A percentile compares a stretch with the other conserved stretches of the same genome.
Conservation (phyloP, 2,797 vertebrate genomes). For the Phyllotis vaccarum region DNA sequence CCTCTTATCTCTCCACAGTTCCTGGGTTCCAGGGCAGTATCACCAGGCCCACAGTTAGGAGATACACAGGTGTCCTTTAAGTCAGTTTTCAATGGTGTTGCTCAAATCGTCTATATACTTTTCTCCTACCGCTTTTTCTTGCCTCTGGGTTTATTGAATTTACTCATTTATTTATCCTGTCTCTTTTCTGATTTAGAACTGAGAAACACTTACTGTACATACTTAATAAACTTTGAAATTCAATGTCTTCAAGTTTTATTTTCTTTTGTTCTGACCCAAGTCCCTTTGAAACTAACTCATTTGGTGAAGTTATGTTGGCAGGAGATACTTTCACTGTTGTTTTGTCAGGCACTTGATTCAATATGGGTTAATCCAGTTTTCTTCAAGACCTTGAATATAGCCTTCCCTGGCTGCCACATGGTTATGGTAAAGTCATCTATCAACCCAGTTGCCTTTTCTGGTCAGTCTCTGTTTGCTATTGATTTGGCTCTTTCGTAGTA, state of each 20-base stretch:
- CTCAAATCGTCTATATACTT: not conserved
- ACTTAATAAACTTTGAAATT: not conserved
- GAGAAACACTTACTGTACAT: not conserved
- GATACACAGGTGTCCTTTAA: not conserved
- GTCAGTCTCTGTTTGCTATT: not conserved
- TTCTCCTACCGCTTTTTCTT: not conserved
- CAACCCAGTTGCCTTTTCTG: not conserved
- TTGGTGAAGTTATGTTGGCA: not conserved
- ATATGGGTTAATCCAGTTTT: not conserved
- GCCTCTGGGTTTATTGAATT: not conserved
- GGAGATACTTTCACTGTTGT: not conserved
- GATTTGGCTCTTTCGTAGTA: not conserved
- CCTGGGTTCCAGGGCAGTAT: too few relatives aligned
- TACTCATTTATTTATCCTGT: not conserved
- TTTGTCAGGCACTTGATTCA: not conserved
- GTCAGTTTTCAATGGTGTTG: not conserved
- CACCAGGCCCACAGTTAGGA: not conserved
- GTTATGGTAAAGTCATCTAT: not conserved
- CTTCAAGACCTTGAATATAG: not conserved
- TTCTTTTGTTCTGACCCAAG: not conserved
- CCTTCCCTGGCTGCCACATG: not conserved
- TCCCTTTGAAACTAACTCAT: not conserved
- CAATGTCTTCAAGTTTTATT: not conserved
- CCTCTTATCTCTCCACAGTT: too few relatives aligned
- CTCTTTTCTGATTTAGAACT: not conserved